Evolutionary conservation across 2,113 vertebrate species (phyloP).

Genomic region (Lagenorhynchus albirostris): DNA sequence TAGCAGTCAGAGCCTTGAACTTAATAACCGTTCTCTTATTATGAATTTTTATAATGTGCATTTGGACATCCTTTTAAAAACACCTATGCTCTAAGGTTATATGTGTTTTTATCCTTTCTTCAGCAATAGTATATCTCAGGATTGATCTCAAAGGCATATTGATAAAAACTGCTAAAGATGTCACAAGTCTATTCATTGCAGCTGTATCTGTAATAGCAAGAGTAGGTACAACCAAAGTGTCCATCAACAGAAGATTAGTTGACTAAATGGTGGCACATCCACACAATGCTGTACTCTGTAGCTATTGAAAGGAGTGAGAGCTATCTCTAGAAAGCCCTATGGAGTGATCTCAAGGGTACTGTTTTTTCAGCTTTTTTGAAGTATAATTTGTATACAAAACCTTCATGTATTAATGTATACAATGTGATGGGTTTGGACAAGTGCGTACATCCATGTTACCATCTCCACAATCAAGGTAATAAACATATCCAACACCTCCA

Average conservation of each 20-base stretch:
- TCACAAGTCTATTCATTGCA: background rate
- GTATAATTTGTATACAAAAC: background rate
- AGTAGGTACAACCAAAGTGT: background rate
- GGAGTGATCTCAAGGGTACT: background rate
- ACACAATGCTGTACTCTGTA: background rate
- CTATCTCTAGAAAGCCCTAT: background rate
- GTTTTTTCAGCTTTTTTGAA: background rate
- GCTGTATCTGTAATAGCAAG: background rate
- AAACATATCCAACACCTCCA: background rate
- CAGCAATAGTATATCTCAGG: background rate
- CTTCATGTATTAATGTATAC: background rate
- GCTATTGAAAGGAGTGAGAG: background rate
- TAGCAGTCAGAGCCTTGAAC: background rate
- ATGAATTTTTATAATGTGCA: background rate
- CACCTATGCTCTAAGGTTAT: background rate
- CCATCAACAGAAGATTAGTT: background rate
- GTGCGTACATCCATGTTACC: background rate
- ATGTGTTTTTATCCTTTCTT: background rate
- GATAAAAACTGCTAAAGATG: background rate
- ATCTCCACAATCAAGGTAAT: background rate
- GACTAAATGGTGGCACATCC: background rate
- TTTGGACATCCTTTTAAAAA: background rate
- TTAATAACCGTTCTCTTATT: background rate
- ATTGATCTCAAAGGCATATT: background rate
- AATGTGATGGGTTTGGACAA: background rate